phyloP scores from a whole-genome alignment of 2,113 vertebrate genomes.

The Corythornis cristatus region DNA sequence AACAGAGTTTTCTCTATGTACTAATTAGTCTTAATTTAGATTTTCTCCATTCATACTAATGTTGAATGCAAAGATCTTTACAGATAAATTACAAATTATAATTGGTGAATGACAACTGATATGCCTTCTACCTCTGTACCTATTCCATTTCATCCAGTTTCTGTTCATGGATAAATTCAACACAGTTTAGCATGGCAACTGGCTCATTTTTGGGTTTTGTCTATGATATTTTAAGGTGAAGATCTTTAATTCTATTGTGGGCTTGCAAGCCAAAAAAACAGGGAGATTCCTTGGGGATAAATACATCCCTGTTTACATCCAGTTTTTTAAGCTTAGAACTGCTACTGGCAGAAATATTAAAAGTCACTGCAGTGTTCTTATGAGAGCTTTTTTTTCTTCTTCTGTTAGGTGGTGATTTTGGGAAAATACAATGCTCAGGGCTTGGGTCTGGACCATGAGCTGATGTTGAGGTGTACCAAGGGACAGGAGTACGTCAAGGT shows the following conservation, averaged over 20 bases:
- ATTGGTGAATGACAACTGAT: neutral
- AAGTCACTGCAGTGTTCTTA: neutral
- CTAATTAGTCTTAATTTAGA: neutral
- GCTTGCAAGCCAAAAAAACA: neutral
- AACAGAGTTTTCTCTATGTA: neutral
- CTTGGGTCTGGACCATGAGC: conserved; percentile 86
- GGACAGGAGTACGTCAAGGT: conserved; percentile 92
- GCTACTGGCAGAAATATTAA: neutral
- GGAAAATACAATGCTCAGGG: conserved; percentile 96
- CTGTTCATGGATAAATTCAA: neutral
- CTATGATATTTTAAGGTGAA: neutral
- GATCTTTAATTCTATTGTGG: neutral
- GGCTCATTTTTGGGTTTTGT: neutral
- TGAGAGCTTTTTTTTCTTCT: neutral
- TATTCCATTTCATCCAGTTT: neutral
- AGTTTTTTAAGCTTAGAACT: neutral
- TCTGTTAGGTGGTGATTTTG: conserved; percentile 88
- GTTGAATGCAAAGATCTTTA: neutral
- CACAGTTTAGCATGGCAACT: neutral
- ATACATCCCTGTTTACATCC: neutral
- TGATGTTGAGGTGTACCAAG: conserved; percentile 91
- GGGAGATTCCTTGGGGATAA: neutral
- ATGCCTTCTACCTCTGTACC: neutral
- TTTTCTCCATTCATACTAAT: neutral
- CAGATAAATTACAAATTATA: neutral